Base-by-base conservation (phyloP, 2,888 invertebrate genomes). In the Glomeris marginata region DNA sequence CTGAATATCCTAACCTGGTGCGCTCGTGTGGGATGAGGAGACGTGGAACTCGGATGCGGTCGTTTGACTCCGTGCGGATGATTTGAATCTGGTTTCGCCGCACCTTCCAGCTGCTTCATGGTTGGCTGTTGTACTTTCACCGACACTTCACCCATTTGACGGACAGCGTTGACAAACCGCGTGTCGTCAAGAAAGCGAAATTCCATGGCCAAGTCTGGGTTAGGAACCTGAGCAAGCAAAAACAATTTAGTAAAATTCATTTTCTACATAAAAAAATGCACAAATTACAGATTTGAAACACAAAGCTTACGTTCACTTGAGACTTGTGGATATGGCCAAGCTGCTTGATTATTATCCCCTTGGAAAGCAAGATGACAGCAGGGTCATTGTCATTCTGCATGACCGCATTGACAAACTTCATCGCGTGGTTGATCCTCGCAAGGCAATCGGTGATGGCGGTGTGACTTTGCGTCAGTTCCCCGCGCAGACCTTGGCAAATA, bases 341-440 rank as follows among this genome's bases (percentile, higher is more conserved):
- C 41, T 61, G 61, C 34, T 60, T 60, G 8, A 58, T 55, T 53
- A 66, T 60, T 4, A 59, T 42, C 34, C 40, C 16, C 21, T 51
- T 53, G 22, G 53, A 47, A 21, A 47, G 43, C 13, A 53, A 28
- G 10, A 28, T 5, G 59, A 88, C 74, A 41, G 87, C 86, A 69
- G 83, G 81, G 66, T 88, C 87, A 58, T 81, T 81, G 56, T 85
- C 85, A 58, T 78, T 78, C 36, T 79, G 78, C 44, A 90, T 70
- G 33, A 85, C 85, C 59, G 77, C 76, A 62, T 78, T 77, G 50
- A 87, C 85, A 69, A 90, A 88, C 56, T 78, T 76, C 58, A 88
- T 81, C 66, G 86, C 86, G 70, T 91, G 86, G 70, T 88, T 86
- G 15, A 90, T 84, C 65, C 86, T 80, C 63, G 78, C 78, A 1